A percentile compares a stretch with the other conserved stretches of the same genome.
Evolutionary conservation across 53 echinoderm and acorn worm species (phyloP).

Genomic region (Astropecten irregularis): DNA sequence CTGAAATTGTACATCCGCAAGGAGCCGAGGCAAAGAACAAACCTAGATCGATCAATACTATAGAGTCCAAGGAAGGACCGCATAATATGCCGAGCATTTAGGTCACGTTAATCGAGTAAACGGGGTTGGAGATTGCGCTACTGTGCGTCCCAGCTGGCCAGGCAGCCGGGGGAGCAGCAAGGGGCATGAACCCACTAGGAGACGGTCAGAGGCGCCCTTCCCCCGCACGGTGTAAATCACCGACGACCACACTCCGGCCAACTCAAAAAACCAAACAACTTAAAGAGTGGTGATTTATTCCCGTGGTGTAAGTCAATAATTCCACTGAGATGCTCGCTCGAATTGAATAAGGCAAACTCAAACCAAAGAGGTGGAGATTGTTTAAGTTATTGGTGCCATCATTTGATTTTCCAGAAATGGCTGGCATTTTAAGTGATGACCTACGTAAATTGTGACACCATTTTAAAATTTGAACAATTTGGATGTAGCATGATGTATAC

Average conservation of each 20-base stretch:
- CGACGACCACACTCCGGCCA: not conserved
- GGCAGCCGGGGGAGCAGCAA: not conserved
- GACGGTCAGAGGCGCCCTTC: not conserved
- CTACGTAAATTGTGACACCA: constrained; percentile 28
- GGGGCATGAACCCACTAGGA: not conserved
- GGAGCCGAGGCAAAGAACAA: too few relatives aligned
- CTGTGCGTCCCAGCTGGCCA: constrained; percentile 9
- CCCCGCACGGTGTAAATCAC: not conserved
- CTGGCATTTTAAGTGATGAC: constrained; percentile 29
- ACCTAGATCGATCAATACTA: constrained; percentile 17
- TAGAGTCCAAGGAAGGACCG: constrained; percentile 17
- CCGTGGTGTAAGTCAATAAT: not conserved
- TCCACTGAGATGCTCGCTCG: not conserved
- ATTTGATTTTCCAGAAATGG: not conserved
- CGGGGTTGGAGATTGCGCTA: constrained; percentile 24
- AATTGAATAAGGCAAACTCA: not conserved
- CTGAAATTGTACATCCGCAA: too few relatives aligned
- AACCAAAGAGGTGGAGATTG: not conserved
- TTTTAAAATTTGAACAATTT: constrained; percentile 34
- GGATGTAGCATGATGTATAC: not conserved
- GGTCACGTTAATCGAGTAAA: constrained; percentile 56
- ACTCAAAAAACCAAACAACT: not conserved
- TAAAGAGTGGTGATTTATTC: constrained; percentile 2
- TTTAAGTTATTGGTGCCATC: not conserved
- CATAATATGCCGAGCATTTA: constrained; percentile 49